Conservation (phyloP, 2,888 invertebrate genomes). For the Blastobasis adustella region DNA sequence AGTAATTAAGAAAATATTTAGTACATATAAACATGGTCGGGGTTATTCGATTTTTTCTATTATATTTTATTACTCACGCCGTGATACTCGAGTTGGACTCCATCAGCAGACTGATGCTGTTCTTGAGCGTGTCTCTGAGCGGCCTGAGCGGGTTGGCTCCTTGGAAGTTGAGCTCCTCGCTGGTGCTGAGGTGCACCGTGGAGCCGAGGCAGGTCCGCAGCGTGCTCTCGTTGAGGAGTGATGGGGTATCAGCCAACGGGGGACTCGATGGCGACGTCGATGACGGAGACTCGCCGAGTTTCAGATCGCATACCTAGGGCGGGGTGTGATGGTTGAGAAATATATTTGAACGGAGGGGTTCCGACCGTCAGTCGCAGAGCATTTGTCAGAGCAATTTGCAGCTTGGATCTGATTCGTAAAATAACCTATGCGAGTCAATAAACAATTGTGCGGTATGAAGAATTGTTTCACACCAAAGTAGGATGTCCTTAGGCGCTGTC, state of each 20-base stretch:
- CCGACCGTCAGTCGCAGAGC: no score
- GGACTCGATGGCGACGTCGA: constrained; percentile 30
- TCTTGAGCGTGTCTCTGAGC: constrained; percentile 59
- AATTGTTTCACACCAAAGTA: no score
- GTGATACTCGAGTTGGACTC: constrained; percentile 43
- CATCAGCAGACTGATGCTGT: constrained; percentile 62
- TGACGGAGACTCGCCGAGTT: constrained; percentile 50
- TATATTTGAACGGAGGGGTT: neutral
- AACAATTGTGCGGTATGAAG: no score
- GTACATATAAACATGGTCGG: no score
- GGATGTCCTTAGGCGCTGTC: no score
- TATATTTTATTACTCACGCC: constrained; percentile 27
- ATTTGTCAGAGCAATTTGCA: no score
- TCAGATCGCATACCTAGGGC: constrained; percentile 57
- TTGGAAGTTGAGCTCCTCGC: constrained; percentile 51
- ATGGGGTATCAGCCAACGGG: constrained; percentile 20
- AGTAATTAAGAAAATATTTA: no score
- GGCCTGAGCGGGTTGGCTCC: constrained; percentile 55
- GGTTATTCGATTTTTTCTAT: no score
- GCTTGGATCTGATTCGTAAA: no score
- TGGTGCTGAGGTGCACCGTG: constrained; percentile 52
- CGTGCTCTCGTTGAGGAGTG: constrained; percentile 43
- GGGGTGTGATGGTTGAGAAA: neutral
- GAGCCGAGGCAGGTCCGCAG: constrained; percentile 54
- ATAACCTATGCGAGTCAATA: no score